Conservation (phyloP, 2,113 vertebrate genomes). For the Recurvirostra avosetta region DNA sequence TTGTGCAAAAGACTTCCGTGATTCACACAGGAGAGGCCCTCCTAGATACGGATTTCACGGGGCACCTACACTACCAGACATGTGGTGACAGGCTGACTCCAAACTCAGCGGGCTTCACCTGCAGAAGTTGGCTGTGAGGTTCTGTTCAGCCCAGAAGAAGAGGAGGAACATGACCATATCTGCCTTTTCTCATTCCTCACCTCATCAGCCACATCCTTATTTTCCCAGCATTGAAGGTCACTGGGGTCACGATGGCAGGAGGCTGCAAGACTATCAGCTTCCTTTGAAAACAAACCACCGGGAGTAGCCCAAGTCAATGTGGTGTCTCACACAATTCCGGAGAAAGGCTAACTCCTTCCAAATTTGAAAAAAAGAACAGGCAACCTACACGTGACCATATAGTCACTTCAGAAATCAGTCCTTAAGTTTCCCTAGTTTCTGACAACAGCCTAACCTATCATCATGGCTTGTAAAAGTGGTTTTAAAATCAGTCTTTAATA, state of each 20-base stretch:
- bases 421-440: not conserved
- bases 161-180: accelerated
- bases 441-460: not conserved
- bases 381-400: not conserved
- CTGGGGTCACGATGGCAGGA: not conserved
- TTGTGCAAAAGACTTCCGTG: not conserved
- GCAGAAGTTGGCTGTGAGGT: not conserved
- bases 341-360: not conserved
- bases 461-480: not conserved
- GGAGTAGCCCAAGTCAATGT: accelerated
- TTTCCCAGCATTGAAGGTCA: not conserved
- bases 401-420: not conserved
- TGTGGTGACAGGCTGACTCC: not conserved
- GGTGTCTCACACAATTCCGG: not conserved
- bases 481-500: not conserved
- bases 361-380: not conserved
- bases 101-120: accelerated
- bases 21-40: not conserved
- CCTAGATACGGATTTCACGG: not conserved
- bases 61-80: accelerated
- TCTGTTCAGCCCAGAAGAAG: not conserved
- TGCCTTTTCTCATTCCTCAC: not conserved
- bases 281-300: not conserved
- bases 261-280: not conserved
- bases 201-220: not conserved